Conservation (phyloP, 2,888 invertebrate species). For the Pardosa pseudoannulata region DNA sequence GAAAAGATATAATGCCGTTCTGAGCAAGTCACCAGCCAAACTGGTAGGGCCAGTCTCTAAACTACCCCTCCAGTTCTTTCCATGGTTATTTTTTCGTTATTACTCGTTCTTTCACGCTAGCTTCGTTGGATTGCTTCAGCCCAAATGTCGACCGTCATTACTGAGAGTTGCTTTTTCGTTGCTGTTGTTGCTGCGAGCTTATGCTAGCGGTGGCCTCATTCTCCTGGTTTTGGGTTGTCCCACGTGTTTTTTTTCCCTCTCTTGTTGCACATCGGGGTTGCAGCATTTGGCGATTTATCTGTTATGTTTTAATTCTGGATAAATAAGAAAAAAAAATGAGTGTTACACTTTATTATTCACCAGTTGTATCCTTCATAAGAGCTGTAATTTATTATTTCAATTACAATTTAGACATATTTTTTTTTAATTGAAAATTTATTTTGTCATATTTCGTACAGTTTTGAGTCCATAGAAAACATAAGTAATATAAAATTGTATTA, state of each 20-base stretch:
- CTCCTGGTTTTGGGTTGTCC: conserved; percentile 29
- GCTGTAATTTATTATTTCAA: no score
- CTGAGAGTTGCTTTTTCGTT: conserved; percentile 35
- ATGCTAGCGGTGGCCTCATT: conserved; percentile 51
- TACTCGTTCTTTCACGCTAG: conserved; percentile 40
- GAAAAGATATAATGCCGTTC: conserved; percentile 38
- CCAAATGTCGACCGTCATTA: conserved; percentile 36
- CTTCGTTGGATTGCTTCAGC: conserved; percentile 50
- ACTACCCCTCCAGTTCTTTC: conserved; percentile 32
- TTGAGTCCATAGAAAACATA: no score
- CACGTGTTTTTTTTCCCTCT: neutral
- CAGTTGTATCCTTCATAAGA: no score
- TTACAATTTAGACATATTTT: no score
- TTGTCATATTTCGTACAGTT: no score
- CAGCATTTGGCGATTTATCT: conserved; percentile 37
- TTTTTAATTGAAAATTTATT: no score
- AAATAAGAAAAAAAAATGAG: neutral
- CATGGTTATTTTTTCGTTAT: conserved; percentile 36
- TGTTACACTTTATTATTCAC: neutral
- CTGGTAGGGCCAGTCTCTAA: conserved; percentile 67
- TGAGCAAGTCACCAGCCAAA: conserved; percentile 59
- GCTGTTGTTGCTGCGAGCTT: conserved; percentile 39
- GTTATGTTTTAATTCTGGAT: neutral
- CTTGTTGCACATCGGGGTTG: neutral
- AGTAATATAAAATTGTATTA: no score